These are phyloP conservation scores for Trachelus iudaicus DNA, from an alignment of 2,888 invertebrate species.

Conservation along the genomic window DNA sequence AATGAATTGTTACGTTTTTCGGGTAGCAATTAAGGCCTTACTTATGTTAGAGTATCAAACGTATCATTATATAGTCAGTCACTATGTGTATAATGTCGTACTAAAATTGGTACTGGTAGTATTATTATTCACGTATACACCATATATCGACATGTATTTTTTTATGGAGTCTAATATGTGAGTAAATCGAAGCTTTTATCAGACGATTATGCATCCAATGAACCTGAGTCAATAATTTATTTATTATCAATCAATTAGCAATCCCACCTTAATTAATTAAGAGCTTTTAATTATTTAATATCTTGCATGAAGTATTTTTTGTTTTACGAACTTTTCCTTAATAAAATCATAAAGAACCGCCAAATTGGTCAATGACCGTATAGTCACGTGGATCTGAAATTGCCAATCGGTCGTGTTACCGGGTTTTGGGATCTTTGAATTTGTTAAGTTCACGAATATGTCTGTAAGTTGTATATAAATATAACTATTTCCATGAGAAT, in stretches of 20 bases:
- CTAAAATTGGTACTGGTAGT: neutral
- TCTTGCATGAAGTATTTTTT: neutral
- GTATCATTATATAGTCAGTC: neutral
- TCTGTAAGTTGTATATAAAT: conserved; percentile 7
- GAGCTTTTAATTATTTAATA: neutral
- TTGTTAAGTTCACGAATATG: neutral
- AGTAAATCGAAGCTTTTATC: conserved; percentile 38
- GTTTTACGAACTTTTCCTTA: neutral
- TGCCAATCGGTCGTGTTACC: neutral
- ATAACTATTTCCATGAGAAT: neutral
- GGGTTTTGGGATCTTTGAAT: neutral
- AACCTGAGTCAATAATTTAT: neutral
- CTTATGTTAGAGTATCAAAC: neutral
- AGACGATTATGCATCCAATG: conserved; percentile 17
- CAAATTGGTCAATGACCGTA: neutral
- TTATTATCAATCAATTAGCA: neutral
- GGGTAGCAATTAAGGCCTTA: neutral
- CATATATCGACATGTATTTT: conserved; percentile 62
- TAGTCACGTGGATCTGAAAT: neutral
- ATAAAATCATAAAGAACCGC: neutral
- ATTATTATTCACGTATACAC: conserved; percentile 22
- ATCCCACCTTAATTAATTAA: neutral
- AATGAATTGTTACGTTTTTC: neutral
- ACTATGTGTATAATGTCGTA: neutral
- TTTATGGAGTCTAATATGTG: conserved; percentile 56